These are phyloP conservation scores for Ischnus inquisitorius DNA, from an alignment of 2,888 invertebrate genomes.

Conservation along the genomic window DNA sequence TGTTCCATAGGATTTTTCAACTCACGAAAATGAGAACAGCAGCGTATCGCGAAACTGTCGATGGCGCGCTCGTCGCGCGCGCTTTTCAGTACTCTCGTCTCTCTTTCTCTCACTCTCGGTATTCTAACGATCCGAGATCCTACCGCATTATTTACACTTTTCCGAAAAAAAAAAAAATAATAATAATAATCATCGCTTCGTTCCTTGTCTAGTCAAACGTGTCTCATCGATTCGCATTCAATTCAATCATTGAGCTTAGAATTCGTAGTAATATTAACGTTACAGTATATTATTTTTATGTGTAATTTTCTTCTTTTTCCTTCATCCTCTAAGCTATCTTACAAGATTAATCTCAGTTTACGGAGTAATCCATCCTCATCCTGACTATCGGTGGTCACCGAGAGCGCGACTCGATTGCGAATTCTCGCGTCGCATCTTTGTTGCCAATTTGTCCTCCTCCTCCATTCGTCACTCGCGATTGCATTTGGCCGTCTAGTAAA, in stretches of 20 bases:
- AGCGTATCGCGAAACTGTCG: constrained; percentile 7
- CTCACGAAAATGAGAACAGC: constrained; percentile 23
- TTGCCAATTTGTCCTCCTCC: constrained; percentile 32
- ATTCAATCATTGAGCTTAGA: constrained; percentile 76
- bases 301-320: constrained; percentile 48
- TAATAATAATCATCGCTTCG: constrained; percentile 36
- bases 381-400: constrained; percentile 40
- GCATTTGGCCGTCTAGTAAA: constrained; percentile 76
- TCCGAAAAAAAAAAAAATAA: neutral
- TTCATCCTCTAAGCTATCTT: constrained; percentile 73
- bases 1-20: constrained; percentile 46
- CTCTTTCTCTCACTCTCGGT: constrained; percentile 16
- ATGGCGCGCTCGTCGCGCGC: constrained; percentile 56
- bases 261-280: constrained; percentile 73
- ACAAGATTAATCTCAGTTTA: constrained; percentile 76
- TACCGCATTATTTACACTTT: constrained; percentile 59
- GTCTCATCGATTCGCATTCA: constrained; percentile 55
- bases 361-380: constrained; percentile 49
- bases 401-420: constrained; percentile 64
- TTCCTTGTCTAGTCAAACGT: constrained; percentile 20
- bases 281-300: constrained; percentile 59
- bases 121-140: constrained; percentile 25
- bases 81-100: constrained; percentile 46
- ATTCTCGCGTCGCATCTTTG: constrained; percentile 65
- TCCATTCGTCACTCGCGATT: constrained; percentile 59